Base-by-base conservation (phyloP, 1,140 invertebrate genomes). In the Chironomus tepperi region DNA sequence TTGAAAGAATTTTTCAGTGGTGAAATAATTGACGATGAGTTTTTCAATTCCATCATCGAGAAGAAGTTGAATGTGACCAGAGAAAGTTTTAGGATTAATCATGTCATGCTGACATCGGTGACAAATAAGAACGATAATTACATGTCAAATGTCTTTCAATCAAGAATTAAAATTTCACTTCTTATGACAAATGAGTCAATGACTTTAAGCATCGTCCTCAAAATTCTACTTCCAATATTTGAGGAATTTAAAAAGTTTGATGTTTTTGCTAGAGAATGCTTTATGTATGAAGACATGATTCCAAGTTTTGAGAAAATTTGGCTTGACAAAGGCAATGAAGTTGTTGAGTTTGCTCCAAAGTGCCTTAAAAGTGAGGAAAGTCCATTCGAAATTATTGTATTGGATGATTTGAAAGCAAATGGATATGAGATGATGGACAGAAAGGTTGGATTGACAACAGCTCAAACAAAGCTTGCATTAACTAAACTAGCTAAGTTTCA, bases 401-500 rank as follows among this genome's bases (percentile, higher is more conserved):
- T 87, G 2, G 84, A 86, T 67, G 86, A 87, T 79, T 78, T 87
- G 3, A 76, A 80, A 24, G 78, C 80, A 42, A 75, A 80, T 7
- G 85, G 85, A 9, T 87, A 81, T 78, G 79, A 82, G 21, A 86
- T 87, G 83, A 81, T 82, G 0, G 78, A 83, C 76, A 80, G 85
- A 73, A 78, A 83, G 43, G 73, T 78, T 65, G 85, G 85, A n/a
- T 78, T 87, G 65, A 85, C 87, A 76, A 74, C 84, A 42, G 73
- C 81, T 7, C 86, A 87, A 74, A 79, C 79, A 24, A 75, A 81
- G 73, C 73, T 85, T 15, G 84, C 84, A 2, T 76, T 88, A 19
- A 79, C 81, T 1, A 84, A 85, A 76, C 75, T 89, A 73, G 87
- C 84, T 0, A 83, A 78, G 74, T 86, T 87, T 78, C 88, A 89